Evolutionary conservation across 2,888 invertebrate species (phyloP), one percentile per base, ranked within the genome.

Genomic region (Aspidapion aeneum): DNA sequence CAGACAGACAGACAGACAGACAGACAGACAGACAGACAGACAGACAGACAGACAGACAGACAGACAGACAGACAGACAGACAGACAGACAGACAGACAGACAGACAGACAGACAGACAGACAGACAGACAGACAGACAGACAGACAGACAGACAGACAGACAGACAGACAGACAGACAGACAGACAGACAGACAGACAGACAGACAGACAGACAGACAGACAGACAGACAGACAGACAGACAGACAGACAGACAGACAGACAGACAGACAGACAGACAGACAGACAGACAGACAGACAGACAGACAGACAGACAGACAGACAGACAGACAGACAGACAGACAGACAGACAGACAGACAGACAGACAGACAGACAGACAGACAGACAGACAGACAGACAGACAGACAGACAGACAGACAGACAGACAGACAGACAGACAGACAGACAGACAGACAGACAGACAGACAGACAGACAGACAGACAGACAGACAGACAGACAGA

Each of bases 61-160:
- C 60, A 60, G 57, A 60, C 3, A 60, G 60, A 63, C 60, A 60
- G 60, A 60, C n/a, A 60, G 63, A 63, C 51, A 60, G 60, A 63
- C n/a, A 60, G 60, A 63, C 59, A 63, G 59, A 63, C 2, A 63
- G 60, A 63, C 63, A 63, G 59, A 63, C n/a, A 63, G 63, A 59
- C 60, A 59, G 63, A 63, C 19, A 59, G 63, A 60, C 63, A 63
- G 63, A 63, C n/a, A 63, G 59, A 63, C 63, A 63, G 60, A 63
- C 16, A 63, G 63, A 63, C 60, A 60, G 63, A 63, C 20, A 63
- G 63, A 60, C 63, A 60, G 63, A 60, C n/a, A 63, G 63, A 63
- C 56, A 63, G 56, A 63, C 12, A 63, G 63, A 63, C 60, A 63
- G 60, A 60, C 35, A 60, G 60, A 55, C 59, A 60, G 60, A 63